A percentile compares a stretch with the other conserved stretches of the same genome.
phyloP scores from a whole-genome alignment of 2,113 vertebrate genomes.

The Mustelus asterias region DNA sequence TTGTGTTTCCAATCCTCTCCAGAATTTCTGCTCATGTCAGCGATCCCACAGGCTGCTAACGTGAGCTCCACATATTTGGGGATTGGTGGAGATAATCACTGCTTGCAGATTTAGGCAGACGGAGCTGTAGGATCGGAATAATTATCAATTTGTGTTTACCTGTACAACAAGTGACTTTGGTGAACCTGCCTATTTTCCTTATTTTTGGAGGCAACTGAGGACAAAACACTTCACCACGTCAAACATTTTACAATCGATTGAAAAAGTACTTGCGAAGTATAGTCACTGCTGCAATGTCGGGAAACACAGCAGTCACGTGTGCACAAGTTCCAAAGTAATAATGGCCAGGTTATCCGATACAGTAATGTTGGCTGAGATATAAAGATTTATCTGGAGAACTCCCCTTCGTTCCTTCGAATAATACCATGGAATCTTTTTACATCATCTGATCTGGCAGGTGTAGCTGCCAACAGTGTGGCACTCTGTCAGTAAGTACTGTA shows the following conservation, averaged over 20 bases:
- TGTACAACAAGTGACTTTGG: too few relatives aligned
- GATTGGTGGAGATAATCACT: too few relatives aligned
- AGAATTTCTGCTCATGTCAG: too few relatives aligned
- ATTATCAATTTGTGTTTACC: too few relatives aligned
- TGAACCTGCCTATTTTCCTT: too few relatives aligned
- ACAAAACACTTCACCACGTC: background rate
- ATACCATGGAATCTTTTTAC: background rate
- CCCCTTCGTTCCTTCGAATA: background rate
- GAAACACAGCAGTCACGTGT: background rate
- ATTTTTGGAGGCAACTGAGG: too few relatives aligned
- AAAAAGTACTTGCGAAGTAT: background rate
- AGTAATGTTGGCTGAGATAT: background rate
- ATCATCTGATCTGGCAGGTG: background rate
- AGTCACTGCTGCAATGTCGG: background rate
- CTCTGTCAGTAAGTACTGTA: background rate
- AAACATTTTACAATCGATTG: background rate
- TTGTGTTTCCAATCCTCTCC: too few relatives aligned
- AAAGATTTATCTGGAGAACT: background rate
- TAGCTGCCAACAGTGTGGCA: background rate
- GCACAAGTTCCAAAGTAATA: background rate
- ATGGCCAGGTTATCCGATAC: background rate
- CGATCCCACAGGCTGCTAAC: too few relatives aligned
- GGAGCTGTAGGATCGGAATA: too few relatives aligned
- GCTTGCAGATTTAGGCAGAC: too few relatives aligned
- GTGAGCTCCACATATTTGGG: too few relatives aligned